Conservation (phyloP, 2,113 vertebrate species). For the Elanoides forficatus region DNA sequence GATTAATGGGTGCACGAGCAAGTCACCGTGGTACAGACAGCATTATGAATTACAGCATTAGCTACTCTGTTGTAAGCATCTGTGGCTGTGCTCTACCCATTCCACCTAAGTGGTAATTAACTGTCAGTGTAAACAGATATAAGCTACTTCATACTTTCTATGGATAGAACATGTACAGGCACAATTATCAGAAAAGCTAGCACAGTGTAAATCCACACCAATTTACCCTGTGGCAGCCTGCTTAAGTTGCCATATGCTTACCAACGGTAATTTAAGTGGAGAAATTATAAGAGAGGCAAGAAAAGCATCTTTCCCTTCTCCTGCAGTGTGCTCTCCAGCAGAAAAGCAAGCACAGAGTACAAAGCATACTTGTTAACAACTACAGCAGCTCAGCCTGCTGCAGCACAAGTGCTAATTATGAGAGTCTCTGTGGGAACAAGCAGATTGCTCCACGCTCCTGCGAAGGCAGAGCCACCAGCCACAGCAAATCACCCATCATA, state of each 20-base stretch:
- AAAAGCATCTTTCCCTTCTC: background rate
- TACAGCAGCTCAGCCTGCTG: background rate
- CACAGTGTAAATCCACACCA: background rate
- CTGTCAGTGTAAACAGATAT: background rate
- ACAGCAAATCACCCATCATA: fast-evolving
- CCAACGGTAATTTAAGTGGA: background rate
- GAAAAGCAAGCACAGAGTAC: background rate
- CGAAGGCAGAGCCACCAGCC: background rate
- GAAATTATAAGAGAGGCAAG: background rate
- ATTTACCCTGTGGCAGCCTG: fast-evolving
- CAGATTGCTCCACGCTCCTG: background rate
- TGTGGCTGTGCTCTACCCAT: background rate
- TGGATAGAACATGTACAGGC: background rate
- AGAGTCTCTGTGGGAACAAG: background rate
- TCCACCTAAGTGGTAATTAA: background rate
- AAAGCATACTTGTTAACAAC: background rate
- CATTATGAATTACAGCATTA: background rate
- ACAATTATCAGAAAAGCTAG: background rate
- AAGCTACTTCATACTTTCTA: background rate
- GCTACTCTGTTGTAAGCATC: background rate
- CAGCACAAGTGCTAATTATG: background rate
- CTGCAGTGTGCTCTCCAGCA: background rate
- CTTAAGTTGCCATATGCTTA: background rate
- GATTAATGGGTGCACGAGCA: background rate
- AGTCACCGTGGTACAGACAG: fast-evolving